A percentile compares a stretch with the other conserved stretches of the same genome.
These are phyloP conservation scores for Coilia nasus DNA, from an alignment of 2,797 vertebrate genomes.

Conservation along the genomic window DNA sequence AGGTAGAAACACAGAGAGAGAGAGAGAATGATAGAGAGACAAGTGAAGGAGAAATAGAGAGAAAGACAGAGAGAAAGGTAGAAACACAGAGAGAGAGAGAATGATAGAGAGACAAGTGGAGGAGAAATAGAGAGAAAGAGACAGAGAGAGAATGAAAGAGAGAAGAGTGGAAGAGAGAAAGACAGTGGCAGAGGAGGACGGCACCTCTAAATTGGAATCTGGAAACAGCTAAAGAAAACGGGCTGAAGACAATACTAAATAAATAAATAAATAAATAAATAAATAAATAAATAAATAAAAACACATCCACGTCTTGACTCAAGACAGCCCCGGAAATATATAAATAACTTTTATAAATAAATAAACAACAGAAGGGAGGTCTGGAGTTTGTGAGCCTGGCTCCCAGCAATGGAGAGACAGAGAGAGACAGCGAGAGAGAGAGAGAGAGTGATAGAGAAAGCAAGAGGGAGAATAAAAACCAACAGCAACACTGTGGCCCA, in stretches of 20 bases:
- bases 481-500: slow-evolving; percentile 8
- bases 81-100: neutral
- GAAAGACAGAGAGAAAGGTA: neutral
- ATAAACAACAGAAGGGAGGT: slow-evolving; percentile 6
- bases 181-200: neutral
- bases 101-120: neutral
- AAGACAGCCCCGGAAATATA: neutral
- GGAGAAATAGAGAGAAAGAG: neutral
- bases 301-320: neutral
- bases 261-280: neutral
- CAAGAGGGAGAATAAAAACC: slow-evolving; percentile 39
- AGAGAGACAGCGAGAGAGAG: slow-evolving; percentile 45
- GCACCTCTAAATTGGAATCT: slow-evolving; percentile 11
- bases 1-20: too few species aligned
- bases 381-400: neutral
- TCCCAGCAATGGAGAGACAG: neutral
- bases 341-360: slow-evolving; percentile 5
- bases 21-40: too few species aligned
- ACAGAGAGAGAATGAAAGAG: neutral
- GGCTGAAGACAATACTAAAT: neutral
- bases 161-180: neutral
- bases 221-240: slow-evolving; percentile 17
- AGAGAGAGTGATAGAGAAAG: slow-evolving; percentile 59
- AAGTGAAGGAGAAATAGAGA: too few species aligned
- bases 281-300: neutral